Conservation (phyloP, 2,888 invertebrate genomes). For the Hetaerina titia region DNA sequence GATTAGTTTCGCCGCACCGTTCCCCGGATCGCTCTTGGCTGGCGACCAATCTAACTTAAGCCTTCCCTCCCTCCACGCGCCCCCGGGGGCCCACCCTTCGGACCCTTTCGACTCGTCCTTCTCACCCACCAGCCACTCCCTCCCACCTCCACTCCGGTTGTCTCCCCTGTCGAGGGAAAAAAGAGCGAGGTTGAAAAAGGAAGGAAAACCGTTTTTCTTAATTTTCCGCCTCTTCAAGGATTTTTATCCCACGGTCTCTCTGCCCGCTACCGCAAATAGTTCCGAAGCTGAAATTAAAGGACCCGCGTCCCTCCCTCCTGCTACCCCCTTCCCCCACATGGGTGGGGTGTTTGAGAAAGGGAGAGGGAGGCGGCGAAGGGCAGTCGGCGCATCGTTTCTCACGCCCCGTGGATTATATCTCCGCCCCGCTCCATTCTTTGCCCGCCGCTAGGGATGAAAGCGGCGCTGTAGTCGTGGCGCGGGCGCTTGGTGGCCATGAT, state of each 20-base stretch:
- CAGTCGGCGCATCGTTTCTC: not conserved
- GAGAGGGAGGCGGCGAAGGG: not conserved
- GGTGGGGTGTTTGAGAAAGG: not conserved
- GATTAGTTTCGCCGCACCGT: constrained; percentile 8
- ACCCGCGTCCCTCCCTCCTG: not conserved
- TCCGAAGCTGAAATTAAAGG: constrained; percentile 1
- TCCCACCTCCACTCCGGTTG: not conserved
- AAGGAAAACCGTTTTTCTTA: constrained; percentile 20
- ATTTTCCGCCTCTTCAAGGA: constrained; percentile 39
- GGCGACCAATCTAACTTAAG: constrained; percentile 39
- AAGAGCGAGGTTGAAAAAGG: not conserved
- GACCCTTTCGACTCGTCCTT: not conserved
- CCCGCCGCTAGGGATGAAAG: not conserved
- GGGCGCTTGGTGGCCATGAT: not conserved
- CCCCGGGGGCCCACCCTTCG: not conserved
- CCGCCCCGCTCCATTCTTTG: not conserved
- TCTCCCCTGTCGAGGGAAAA: not conserved
- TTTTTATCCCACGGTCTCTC: not conserved
- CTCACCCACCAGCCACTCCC: not conserved
- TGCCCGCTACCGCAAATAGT: not conserved
- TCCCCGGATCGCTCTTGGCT: constrained; percentile 23
- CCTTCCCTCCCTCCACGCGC: not conserved
- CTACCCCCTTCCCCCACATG: not conserved
- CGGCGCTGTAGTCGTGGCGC: not conserved
- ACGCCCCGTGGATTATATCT: not conserved